phyloP scores from a whole-genome alignment of 2,797 vertebrate genomes.

The Strix occidentalis region DNA sequence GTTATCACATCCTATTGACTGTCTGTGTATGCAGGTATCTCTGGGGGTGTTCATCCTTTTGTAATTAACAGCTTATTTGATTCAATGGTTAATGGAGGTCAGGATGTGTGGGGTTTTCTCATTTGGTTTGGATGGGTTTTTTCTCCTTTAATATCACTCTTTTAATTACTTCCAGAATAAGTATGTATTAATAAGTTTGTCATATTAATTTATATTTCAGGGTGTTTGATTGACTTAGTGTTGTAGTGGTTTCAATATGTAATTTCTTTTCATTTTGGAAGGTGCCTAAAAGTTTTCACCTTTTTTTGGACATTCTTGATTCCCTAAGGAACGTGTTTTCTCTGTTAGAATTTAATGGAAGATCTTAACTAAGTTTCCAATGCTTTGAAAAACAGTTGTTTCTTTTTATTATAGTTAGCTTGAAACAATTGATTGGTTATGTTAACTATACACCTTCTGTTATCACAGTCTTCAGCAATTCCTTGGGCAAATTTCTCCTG shows the following conservation, averaged over 20 bases:
- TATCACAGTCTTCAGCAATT: not conserved
- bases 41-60: constrained; percentile 55
- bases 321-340: not conserved
- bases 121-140: constrained; percentile 25
- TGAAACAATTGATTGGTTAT: not conserved
- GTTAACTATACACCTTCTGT: not conserved
- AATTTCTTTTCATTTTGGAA: not conserved
- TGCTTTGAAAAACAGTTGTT: not conserved
- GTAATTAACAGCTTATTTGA: constrained; percentile 70
- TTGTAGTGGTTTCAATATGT: not conserved
- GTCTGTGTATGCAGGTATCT: constrained; percentile 44
- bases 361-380: not conserved
- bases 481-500: not conserved
- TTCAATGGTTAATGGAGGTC: constrained; percentile 49
- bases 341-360: not conserved
- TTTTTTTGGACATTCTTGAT: not conserved
- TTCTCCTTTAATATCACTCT: constrained; percentile 31
- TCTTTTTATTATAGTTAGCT: not conserved
- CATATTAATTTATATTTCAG: constrained; percentile 13
- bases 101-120: constrained; percentile 14
- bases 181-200: constrained; percentile 2
- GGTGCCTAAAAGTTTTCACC: not conserved
- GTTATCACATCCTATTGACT: constrained; percentile 65
- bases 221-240: not conserved
- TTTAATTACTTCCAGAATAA: constrained; percentile 52